Evolutionary conservation across 1,140 invertebrate genomes (phyloP), one percentile per base, ranked within the genome.

Genomic region (Formica selysi): DNA sequence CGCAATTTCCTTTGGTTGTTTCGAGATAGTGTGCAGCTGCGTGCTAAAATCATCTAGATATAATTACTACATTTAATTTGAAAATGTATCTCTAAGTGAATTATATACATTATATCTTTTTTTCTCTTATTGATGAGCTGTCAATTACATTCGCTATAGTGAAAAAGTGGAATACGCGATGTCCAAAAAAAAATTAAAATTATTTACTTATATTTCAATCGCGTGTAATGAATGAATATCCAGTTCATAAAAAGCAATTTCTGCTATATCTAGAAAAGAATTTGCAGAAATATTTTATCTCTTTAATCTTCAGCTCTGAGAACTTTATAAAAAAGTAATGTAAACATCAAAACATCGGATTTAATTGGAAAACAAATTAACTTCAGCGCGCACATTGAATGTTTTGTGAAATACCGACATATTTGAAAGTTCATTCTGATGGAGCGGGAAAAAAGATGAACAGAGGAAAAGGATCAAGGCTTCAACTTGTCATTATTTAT

Each of bases 401-500:
- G 36, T 36, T 36, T 67, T 19, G 22, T 32, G 32, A 48, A n/a
- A 57, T 74, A 51, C 41, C 19, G n/a, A 16, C 22, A n/a, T 61
- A 57, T 13, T 48, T 32, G 57, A 74, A 80, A 71, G 68, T 86
- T 48, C 54, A 80, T 86, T 76, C 38, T 59, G 10, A 29, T 61
- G 10, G 85, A 38, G 29, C 13, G 32, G 29, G 6, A 11, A 41
- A 54, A 51, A 51, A 51, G 16, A 4, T 16, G 44, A 48, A 13
- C 16, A 19, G 48, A 16, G 44, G 54, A 48, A 70, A 59, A 73
- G 61, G 10, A 48, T 44, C 13, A 19, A 48, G 32, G n/a, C 67
- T 64, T 36, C 71, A 29, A 32, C 57, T 83, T 38, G 22, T 88
- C 70, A 79, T 90, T 90, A 90, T 90, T 90, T 90, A 90, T 90